Conservation (phyloP, 1,140 invertebrate species). For the Centruroides vittatus region DNA sequence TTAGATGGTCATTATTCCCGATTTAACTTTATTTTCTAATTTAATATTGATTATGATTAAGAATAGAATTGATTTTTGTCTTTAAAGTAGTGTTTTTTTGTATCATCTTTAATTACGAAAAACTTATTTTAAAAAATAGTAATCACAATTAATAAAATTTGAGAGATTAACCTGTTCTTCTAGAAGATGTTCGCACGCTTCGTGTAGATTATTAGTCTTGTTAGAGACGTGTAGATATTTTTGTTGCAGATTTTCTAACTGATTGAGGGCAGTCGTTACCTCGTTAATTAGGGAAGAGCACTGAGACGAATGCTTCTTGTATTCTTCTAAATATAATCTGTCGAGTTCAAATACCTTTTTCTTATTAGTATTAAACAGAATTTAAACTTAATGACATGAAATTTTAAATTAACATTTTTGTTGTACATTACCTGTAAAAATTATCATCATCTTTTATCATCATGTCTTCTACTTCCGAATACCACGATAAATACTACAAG, state of each 20-base stretch:
- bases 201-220: constrained; percentile 79
- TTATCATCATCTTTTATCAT: constrained; percentile 46
- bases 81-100: no score
- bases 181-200: constrained; percentile 74
- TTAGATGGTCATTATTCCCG: no score
- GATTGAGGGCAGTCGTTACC: constrained; percentile 52
- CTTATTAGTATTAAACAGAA: background rate
- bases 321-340: constrained; percentile 48
- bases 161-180: constrained; percentile 50
- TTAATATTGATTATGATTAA: no score
- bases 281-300: constrained; percentile 52
- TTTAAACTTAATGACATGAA: background rate
- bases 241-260: constrained; percentile 50
- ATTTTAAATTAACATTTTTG: background rate
- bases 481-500: constrained; percentile 47
- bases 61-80: no score
- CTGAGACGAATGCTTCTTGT: constrained; percentile 48
- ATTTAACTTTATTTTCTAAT: no score
- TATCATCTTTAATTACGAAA: no score
- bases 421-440: constrained; percentile 35
- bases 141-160: no score
- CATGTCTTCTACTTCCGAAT: constrained; percentile 45
- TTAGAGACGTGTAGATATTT: constrained; percentile 72
- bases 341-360: background rate
- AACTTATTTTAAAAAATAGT: no score